These are phyloP conservation scores for Bombus balteatus DNA, from an alignment of 1,140 invertebrate genomes.

Conservation along the genomic window DNA sequence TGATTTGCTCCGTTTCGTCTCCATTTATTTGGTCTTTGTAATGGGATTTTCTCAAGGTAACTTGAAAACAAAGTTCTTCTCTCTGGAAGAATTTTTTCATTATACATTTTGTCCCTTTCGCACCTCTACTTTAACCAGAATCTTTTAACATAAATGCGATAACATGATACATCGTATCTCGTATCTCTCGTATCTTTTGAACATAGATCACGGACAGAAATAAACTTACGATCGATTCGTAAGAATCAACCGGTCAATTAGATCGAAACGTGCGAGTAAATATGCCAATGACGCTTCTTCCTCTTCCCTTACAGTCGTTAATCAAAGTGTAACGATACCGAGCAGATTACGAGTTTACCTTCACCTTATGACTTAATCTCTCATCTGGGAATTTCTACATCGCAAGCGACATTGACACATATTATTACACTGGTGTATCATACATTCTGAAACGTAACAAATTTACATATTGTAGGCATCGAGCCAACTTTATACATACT, in stretches of 20 bases:
- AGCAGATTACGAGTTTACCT: neutral
- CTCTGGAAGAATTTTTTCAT: neutral
- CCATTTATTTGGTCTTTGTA: conserved; percentile 98
- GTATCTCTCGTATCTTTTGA: neutral
- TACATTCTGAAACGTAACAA: neutral
- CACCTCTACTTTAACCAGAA: neutral
- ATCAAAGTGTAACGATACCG: conserved; percentile 14
- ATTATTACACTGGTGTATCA: conserved; percentile 28
- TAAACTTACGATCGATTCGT: neutral
- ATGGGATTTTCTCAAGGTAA: conserved; percentile 98
- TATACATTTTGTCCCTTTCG: neutral
- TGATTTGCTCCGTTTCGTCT: conserved; percentile 96
- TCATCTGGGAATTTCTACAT: conserved; percentile 28
- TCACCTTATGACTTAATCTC: conserved; percentile 50
- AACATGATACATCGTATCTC: neutral
- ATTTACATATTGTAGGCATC: conserved; percentile 42
- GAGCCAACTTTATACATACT: conserved; percentile 63
- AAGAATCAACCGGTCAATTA: neutral
- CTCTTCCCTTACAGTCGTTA: neutral
- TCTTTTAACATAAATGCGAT: conserved; percentile 11
- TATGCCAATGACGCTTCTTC: neutral
- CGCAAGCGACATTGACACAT: conserved; percentile 71
- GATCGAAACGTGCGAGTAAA: neutral
- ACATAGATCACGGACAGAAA: conserved; percentile 27
- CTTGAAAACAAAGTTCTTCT: neutral